These are phyloP conservation scores for Hipposideros armiger DNA, from an alignment of 2,113 vertebrate species.

Conservation along the genomic window DNA sequence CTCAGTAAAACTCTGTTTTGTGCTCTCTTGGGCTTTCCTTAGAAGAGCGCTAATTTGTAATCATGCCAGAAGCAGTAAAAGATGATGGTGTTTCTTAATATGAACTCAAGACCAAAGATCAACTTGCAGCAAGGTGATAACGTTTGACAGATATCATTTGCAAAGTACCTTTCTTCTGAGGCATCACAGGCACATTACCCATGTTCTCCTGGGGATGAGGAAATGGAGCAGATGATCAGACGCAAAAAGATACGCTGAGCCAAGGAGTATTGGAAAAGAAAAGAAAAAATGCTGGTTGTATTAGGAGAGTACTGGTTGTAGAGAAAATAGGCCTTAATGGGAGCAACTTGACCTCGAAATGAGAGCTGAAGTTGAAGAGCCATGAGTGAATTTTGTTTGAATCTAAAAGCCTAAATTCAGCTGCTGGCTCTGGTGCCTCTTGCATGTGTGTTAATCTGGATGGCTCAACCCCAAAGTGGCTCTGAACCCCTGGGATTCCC, in stretches of 20 bases:
- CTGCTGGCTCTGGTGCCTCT: neutral
- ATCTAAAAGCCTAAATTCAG: neutral
- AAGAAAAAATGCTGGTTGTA: neutral
- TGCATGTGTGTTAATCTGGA: neutral
- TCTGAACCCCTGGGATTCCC: neutral
- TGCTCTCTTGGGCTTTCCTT: constrained; percentile 4
- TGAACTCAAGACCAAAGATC: constrained; percentile 13
- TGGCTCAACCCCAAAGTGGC: neutral
- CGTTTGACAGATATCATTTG: neutral
- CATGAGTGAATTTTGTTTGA: neutral
- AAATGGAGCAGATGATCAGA: neutral
- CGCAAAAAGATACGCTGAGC: neutral
- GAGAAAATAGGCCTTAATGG: neutral
- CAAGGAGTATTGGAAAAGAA: neutral
- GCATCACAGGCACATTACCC: neutral
- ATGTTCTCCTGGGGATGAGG: neutral
- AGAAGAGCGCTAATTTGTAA: constrained; percentile 48
- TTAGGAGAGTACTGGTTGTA: neutral
- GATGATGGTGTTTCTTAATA: constrained; percentile 24
- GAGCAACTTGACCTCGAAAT: neutral
- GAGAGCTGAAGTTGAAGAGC: neutral
- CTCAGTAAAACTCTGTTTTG: constrained; percentile 36
- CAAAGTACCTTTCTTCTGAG: constrained; percentile 14
- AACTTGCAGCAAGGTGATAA: neutral
- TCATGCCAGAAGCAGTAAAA: constrained; percentile 24